These are phyloP conservation scores for Apodemus sylvaticus DNA, from an alignment of 2,113 vertebrate genomes.

Conservation along the genomic window DNA sequence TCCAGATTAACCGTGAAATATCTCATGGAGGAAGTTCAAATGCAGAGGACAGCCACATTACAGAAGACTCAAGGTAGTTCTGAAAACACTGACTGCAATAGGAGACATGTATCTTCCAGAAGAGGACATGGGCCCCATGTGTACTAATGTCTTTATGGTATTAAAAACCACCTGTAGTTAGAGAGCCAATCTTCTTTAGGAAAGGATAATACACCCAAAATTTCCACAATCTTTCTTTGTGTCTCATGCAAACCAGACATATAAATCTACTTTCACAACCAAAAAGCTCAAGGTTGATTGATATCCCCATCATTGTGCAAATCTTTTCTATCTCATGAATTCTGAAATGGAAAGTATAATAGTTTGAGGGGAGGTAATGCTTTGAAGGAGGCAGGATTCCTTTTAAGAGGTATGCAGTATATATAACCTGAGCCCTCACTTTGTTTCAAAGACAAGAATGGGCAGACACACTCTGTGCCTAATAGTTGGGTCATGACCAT, in stretches of 20 bases:
- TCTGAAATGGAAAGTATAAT: background rate
- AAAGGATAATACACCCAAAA: background rate
- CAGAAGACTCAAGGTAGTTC: too few relatives aligned
- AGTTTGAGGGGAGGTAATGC: background rate
- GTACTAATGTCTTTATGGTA: background rate
- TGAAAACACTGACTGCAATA: too few relatives aligned
- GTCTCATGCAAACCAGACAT: background rate
- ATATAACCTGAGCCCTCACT: too few relatives aligned
- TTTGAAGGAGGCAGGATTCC: background rate
- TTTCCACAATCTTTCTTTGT: background rate
- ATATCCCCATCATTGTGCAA: too few relatives aligned
- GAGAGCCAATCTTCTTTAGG: background rate
- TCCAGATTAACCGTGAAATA: background rate
- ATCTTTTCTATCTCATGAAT: background rate
- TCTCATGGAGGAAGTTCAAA: accelerated
- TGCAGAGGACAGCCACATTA: too few relatives aligned
- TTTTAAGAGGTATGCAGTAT: background rate
- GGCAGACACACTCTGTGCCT: too few relatives aligned
- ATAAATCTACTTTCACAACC: background rate
- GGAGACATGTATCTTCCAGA: too few relatives aligned
- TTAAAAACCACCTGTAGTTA: background rate
- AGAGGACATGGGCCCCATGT: too few relatives aligned
- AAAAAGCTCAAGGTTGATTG: background rate
- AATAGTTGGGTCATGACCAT: too few relatives aligned
- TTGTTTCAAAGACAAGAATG: too few relatives aligned